These are phyloP conservation scores for Diarsia mendica DNA, from an alignment of 2,888 invertebrate species.

Conservation along the genomic window DNA sequence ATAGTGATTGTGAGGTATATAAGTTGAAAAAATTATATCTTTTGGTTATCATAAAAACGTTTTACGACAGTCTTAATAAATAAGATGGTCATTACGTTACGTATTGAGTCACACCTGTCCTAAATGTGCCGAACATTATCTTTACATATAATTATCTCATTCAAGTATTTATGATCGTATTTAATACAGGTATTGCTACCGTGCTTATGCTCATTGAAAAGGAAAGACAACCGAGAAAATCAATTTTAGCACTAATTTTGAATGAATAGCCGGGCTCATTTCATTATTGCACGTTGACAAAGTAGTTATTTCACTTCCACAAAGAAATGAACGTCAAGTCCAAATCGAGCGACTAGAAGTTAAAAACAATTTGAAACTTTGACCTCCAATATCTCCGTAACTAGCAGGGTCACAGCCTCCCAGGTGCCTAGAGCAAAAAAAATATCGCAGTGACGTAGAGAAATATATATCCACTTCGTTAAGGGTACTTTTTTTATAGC, in stretches of 20 bases:
- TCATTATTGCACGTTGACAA: neutral
- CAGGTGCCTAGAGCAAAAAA: too few species aligned
- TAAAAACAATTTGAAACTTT: too few species aligned
- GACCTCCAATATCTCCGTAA: too few species aligned
- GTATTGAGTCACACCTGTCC: constrained; percentile 4
- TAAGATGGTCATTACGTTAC: neutral
- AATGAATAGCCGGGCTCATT: too few species aligned
- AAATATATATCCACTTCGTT: too few species aligned
- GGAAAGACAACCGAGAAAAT: neutral
- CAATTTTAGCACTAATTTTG: neutral
- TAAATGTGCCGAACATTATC: neutral
- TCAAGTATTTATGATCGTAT: neutral
- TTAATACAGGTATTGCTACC: neutral
- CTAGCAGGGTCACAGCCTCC: too few species aligned
- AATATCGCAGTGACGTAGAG: too few species aligned
- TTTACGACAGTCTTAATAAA: neutral
- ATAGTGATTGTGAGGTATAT: constrained; percentile 73
- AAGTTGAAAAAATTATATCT: neutral
- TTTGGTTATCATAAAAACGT: neutral
- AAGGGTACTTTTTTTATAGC: too few species aligned
- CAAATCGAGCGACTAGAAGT: neutral
- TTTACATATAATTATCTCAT: neutral
- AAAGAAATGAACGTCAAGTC: neutral
- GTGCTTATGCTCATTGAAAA: neutral
- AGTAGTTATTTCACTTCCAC: neutral